Evolutionary conservation across 35 echinoderm and acorn worm species (phyloP), one percentile per base, ranked within the genome.

Genomic region (Holothuria glaberrima): DNA sequence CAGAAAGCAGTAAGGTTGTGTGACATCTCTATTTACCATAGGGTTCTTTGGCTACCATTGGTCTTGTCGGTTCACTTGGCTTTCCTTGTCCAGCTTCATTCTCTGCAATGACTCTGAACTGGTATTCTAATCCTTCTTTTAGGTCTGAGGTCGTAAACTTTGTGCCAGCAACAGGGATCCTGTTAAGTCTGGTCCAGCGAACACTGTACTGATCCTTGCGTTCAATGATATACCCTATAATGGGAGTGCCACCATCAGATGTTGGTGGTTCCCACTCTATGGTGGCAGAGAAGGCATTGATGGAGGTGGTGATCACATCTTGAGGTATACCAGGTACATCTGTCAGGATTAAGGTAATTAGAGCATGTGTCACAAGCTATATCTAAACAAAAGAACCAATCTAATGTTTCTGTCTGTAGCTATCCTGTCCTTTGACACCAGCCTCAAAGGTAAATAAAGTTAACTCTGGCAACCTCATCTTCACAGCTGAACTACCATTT

Each of bases 71-170:
- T 76, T 86, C 65, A 78, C 97, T 99, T 89, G 93, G 93, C 27
- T 88, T 87, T 21, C 96, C 87, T 25, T 82, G 59, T 45, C 93
- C 97, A 62, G 93, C 97, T 68, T 99, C 94, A 86, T 99, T 99
- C 28, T 95, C 91, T 61, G 97, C 97, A 69, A 50, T 86, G 56
- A 99, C 91, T 89, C 91, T 86, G 79, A 99, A 99, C 78, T 99
- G 91, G 69, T 95, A 94, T 58, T 99, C 94, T 6, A 88, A 63
- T 32, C 91, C 93, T 30, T 99, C 90, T 21, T 71, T 92, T 63
- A 99, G 85, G 30, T 89, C 91, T 35, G 89, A 93, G 14, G 91
- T 88, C 12, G 75, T 86, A 68, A 94, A 93, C 57, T 91, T 93
- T 9, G 87, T 81, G 59, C 86, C 94, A 63, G 71, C 83, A 2